Percentiles rank a stretch among this genome's conserved stretches.
Evolutionary conservation across 2,888 invertebrate species (phyloP).

Genomic region (Conchocele bisecta): DNA sequence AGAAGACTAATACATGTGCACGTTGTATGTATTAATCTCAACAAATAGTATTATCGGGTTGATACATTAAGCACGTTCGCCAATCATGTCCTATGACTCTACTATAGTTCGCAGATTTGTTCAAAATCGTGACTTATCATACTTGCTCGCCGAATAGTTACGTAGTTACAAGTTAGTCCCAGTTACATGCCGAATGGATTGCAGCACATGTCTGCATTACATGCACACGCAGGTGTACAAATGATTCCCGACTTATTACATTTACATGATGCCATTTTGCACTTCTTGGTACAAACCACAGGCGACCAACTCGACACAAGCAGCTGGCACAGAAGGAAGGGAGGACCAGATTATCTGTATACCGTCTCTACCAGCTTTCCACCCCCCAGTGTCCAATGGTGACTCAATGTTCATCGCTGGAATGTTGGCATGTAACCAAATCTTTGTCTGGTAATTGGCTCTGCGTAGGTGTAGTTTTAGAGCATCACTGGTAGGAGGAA

Average conservation of each 20-base stretch:
- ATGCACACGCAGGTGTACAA: constrained; percentile 11
- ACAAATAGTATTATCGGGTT: too few species aligned
- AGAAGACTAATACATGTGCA: too few species aligned
- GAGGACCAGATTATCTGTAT: constrained; percentile 29
- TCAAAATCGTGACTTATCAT: too few species aligned
- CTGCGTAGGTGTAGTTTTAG: constrained; percentile 27
- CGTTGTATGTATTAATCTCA: too few species aligned
- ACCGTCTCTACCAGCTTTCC: constrained; percentile 3
- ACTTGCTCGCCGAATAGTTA: too few species aligned
- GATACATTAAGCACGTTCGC: too few species aligned
- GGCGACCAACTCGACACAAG: constrained; percentile 25
- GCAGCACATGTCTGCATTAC: too few species aligned
- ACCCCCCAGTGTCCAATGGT: constrained; percentile 9
- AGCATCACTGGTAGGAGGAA: constrained; percentile 36
- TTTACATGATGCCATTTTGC: constrained; percentile 12
- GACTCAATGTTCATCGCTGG: not conserved
- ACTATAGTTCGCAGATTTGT: too few species aligned
- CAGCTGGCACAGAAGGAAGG: constrained; percentile 28
- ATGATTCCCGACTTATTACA: constrained; percentile 3
- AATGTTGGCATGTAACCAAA: constrained; percentile 28
- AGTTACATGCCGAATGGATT: too few species aligned
- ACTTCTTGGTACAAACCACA: constrained; percentile 41
- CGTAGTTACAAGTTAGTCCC: too few species aligned
- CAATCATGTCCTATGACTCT: too few species aligned
- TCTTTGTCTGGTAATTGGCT: constrained; percentile 39